Base-by-base conservation (phyloP, 2,113 vertebrate genomes). In the Dasyprocta punctata region DNA sequence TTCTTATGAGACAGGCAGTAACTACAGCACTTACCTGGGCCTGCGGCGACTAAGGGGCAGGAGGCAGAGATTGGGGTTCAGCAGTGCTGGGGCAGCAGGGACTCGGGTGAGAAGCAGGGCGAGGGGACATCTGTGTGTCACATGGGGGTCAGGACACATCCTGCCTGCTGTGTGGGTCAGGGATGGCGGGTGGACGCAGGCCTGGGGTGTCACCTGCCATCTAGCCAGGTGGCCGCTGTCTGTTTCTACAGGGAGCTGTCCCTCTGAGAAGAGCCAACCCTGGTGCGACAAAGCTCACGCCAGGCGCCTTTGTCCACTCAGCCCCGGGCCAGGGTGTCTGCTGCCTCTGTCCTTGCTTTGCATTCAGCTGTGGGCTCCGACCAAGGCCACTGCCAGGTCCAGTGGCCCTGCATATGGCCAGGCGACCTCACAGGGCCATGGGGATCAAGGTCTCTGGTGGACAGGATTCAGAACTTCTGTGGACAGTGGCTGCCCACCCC, bases 1-100 rank as follows among this genome's bases (percentile, higher is more conserved):
- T 33, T 54, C 81, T 77, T 92, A 12, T 22, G 7, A 71, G 49
- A 26, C 44, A 73, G 77, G 71, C 86, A 87, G 81, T 41, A 13
- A 89, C 65, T 54, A n/a, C 28, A 60, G 56, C 38, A 65, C 14
- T 19, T 11, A 33, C n/a, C 3, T 13, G 63, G 63, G 52, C 61
- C 16, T 28, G 52, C 16, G 7, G 6, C 7, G 1, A 11, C 36
- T 7, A 13, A 4, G 36, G 9, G 28, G n/a, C 7, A 2, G 22
- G 56, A 63, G 12, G 26, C 3, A 0, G 38, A 0, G 17, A 56
- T 13, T 16, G 7, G 36, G 17, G 33, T 4, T 13, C 49, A 5
- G 3, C 22, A 20, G 14, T 8, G 7, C n/a, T n/a, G 41, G 28
- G 17, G 58, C 30, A 22, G 56, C 1, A 22, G 71, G 5, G 17